Evolutionary conservation across 1,140 invertebrate species (phyloP).

Genomic region (Drosophila truncata): DNA sequence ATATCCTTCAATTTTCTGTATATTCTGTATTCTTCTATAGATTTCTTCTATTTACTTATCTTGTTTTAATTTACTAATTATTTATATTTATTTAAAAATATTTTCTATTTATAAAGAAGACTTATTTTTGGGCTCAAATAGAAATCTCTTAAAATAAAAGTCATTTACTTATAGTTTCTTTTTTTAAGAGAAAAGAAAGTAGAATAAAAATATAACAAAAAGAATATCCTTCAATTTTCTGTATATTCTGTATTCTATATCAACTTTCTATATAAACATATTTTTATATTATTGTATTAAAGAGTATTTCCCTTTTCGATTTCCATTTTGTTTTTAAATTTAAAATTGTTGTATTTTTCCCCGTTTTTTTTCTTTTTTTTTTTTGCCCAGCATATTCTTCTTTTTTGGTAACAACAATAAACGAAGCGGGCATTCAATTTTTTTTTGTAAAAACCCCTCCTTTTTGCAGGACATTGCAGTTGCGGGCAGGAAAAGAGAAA

Average conservation of each 20-base stretch:
- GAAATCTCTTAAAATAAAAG: too few relatives aligned
- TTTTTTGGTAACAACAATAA: slow-evolving; percentile 30
- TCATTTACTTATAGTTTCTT: too few relatives aligned
- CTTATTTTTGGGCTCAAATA: too few relatives aligned
- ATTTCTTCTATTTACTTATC: too few relatives aligned
- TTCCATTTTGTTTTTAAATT: slow-evolving; percentile 3
- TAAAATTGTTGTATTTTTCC: slow-evolving; percentile 7
- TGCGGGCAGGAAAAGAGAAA: slow-evolving; percentile 19
- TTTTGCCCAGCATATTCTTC: background rate
- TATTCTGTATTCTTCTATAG: too few relatives aligned
- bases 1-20: background rate
- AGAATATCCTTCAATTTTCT: too few relatives aligned
- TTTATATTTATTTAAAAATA: too few relatives aligned
- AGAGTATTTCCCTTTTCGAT: background rate
- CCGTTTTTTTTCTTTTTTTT: slow-evolving; percentile 7
- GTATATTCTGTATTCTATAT: too few relatives aligned
- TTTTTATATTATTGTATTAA: background rate
- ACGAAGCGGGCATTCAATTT: slow-evolving; percentile 19
- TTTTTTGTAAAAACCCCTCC: background rate
- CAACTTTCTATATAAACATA: background rate
- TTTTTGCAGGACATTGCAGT: slow-evolving; percentile 18
- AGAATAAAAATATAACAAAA: too few relatives aligned
- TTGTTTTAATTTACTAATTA: too few relatives aligned
- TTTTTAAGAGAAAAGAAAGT: too few relatives aligned
- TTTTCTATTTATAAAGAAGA: too few relatives aligned